Percentiles rank a stretch among this genome's conserved stretches.
phyloP scores from a whole-genome alignment of 2,888 invertebrate genomes.

The Hyposoter dolosus region DNA sequence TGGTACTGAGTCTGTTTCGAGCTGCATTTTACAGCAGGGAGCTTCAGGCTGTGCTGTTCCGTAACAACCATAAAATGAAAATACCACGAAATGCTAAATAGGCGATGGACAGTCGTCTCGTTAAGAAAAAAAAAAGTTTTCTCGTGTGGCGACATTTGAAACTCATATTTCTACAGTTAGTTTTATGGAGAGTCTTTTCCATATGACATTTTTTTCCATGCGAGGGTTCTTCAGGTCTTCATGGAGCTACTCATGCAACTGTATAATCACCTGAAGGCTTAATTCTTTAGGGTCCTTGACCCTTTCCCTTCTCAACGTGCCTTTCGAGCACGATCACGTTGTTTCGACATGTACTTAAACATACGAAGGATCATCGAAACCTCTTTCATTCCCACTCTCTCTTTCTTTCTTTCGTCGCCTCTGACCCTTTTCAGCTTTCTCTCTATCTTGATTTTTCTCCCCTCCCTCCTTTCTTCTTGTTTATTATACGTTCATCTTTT shows the following conservation, averaged over 20 bases:
- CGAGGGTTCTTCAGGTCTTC: neutral
- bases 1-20: neutral
- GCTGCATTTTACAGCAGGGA: neutral
- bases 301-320: slow-evolving; percentile 28
- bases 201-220: neutral
- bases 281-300: slow-evolving; percentile 55
- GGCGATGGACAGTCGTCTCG: neutral
- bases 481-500: neutral
- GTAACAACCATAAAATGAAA: neutral
- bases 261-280: slow-evolving; percentile 41
- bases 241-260: slow-evolving; percentile 2
- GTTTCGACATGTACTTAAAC: slow-evolving; percentile 21
- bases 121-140: neutral
- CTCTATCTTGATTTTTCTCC: neutral
- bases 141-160: slow-evolving; percentile 1
- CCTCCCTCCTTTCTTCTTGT: neutral
- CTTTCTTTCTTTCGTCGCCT: neutral
- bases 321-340: slow-evolving; percentile 9
- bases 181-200: neutral
- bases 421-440: neutral
- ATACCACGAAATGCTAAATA: neutral
- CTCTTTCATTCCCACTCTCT: slow-evolving; percentile 7
- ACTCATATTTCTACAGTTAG: neutral
- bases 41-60: neutral
- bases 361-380: slow-evolving; percentile 21